Evolutionary conservation across 1,140 invertebrate species (phyloP), one percentile per base, ranked within the genome.

Genomic region (Monomorium pharaonis): DNA sequence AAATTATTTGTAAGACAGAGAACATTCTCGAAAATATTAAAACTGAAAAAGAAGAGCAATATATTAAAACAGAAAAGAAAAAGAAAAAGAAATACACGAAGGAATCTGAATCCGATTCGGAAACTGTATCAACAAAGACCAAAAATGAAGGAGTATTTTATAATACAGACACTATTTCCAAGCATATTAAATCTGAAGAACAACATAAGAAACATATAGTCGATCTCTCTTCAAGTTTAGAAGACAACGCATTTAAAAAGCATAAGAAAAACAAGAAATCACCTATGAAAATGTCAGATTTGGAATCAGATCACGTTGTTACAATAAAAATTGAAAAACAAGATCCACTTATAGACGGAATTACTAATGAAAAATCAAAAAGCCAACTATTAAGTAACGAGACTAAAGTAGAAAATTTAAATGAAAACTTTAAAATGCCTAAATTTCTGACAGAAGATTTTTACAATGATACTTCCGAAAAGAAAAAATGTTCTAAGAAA

Each of bases 11-110:
- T 18, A 27, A 44, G 27, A 44, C 21, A n/a, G 37, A 7, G 1
- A 60, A 12, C 4, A 27, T 30, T 47, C 3, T 18, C 7, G 12
- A 10, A 49, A 0, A 14, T 33, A 62, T 44, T 44, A 62, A 77
- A 62, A 30, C 3, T 44, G 18, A 62, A 62, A 9, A 76, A 27
- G 21, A 27, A 30, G 9, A 72, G 5, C 44, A 33, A 72, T 1
- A 9, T 18, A 27, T 1, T 49, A 30, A 75, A 75, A 54, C 12
- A 24, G 49, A 56, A 2, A 47, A 12, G 16, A 69, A 56, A 56
- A 75, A 56, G 49, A 62, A 18, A n/a, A 81, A 87, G 44, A 78
- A 83, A 78, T 65, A 83, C 51, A n/a, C 37, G 47, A 78, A 88
- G 4, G 83, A 87, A 87, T 80, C 67, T 72, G 14, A 70, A 65